Base-by-base conservation (phyloP, 2,888 invertebrate species). In the Orthonychiurus folsomi region DNA sequence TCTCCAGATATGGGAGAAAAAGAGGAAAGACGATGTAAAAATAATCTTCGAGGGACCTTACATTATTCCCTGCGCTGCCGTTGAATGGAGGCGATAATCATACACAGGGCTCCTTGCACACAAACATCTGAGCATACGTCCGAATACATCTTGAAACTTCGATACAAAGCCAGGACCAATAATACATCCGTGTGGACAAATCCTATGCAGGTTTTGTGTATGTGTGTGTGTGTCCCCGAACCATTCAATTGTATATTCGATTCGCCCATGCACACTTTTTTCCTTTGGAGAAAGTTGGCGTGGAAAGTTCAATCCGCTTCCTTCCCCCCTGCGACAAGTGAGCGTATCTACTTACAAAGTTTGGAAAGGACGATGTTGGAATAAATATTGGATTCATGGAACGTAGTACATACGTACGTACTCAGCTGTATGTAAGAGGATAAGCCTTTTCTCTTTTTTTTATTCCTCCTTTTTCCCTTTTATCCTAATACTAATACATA, bases 11-110 rank as follows among this genome's bases (percentile, higher is more conserved):
- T 57, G 59, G 60, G 50, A 50, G 37, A 61, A 50, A 59, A 47
- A 58, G 55, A 55, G 37, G 64, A 62, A 64, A 60, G 56, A 59
- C 63, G 64, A 71, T 71, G 71, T 69, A 69, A 69, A 71, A 71
- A 68, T 71, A 71, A 71, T 71, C 71, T 69, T 71, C 68, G 67
- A 69, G 71, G 69, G 71, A 71, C 69, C 61, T 64, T 50, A 48
- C 61, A 62, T 61, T 67, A 71, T 71, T 71, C 71, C 71, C 71
- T 63, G 47, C 60, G 67, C 71, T 71, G 68, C 64, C 67, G 69
- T 71, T 69, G 67, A 71, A 69, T 69, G 68, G 64, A 66, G 62
- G 66, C 66, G 66, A 66, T 66, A 66, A 66, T 66, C 66, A 66
- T 66, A 63, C 54, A 58, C n/a, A n/a, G n/a, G 59, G 59, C 50